Percentiles rank a stretch among this genome's conserved stretches.
These are phyloP conservation scores for Botia kubotai DNA, from an alignment of 2,797 vertebrate genomes.

Conservation along the genomic window DNA sequence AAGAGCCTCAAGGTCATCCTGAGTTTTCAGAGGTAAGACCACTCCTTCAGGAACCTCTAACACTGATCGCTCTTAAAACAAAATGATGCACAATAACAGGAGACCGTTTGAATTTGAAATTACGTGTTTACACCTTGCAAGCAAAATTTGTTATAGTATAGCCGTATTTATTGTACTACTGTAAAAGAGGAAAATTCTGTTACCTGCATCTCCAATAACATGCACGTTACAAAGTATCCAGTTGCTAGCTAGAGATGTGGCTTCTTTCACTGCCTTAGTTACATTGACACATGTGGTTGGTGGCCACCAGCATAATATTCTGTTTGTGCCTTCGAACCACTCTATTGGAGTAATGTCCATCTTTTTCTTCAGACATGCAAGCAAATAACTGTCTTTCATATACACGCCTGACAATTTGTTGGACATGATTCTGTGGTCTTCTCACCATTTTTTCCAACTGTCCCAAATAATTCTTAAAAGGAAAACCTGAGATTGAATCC, in stretches of 20 bases:
- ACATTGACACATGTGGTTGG: not conserved
- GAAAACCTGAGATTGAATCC: slow-evolving; percentile 42
- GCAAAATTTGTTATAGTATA: too few species aligned
- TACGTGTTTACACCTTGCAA: too few species aligned
- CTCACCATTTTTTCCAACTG: too few species aligned
- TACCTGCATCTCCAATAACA: slow-evolving; percentile 1
- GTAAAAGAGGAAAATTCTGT: too few species aligned
- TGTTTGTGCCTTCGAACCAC: not conserved
- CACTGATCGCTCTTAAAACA: not conserved
- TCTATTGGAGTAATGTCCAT: not conserved
- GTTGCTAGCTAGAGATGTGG: not conserved
- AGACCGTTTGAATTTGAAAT: too few species aligned
- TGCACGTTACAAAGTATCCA: not conserved
- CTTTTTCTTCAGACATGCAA: not conserved
- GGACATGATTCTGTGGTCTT: too few species aligned
- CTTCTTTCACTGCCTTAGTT: not conserved
- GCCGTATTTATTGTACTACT: too few species aligned
- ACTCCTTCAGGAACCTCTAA: slow-evolving; percentile 33
- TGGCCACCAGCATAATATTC: not conserved
- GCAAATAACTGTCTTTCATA: slow-evolving; percentile 11
- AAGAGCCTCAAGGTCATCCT: slow-evolving; percentile 40
- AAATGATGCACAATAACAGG: too few species aligned
- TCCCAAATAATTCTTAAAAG: slow-evolving; percentile 32
- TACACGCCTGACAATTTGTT: not conserved
- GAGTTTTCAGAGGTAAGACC: slow-evolving; percentile 33